Evolutionary conservation across 2,888 invertebrate species (phyloP).

Genomic region (Brenthis daphne): DNA sequence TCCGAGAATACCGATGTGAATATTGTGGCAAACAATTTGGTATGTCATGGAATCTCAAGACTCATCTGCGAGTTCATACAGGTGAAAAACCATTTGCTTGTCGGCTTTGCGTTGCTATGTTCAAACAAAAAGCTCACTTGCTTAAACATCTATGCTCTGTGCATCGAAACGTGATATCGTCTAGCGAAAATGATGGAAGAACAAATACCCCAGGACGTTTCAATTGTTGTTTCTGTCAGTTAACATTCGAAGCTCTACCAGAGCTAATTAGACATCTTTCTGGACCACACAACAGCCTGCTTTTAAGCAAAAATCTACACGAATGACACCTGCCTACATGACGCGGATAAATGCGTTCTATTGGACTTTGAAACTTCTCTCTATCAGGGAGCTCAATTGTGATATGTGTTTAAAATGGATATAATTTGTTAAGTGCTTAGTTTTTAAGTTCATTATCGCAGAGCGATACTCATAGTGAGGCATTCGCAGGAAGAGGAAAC

Average conservation of each 20-base stretch:
- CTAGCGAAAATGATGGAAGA: conserved; percentile 87
- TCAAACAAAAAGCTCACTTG: conserved; percentile 94
- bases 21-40: conserved; percentile 96
- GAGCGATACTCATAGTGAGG: conserved; percentile 74
- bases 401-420: conserved; percentile 80
- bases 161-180: conserved; percentile 93
- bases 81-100: conserved; percentile 95
- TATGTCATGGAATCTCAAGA: conserved; percentile 96
- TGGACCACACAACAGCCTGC: conserved; percentile 93
- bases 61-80: conserved; percentile 92
- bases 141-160: conserved; percentile 94
- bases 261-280: conserved; percentile 93
- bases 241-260: conserved; percentile 92
- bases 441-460: conserved; percentile 71
- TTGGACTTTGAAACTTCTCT: conserved; percentile 77
- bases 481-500: conserved; percentile 61
- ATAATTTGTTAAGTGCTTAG: conserved; percentile 64
- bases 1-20: conserved; percentile 93
- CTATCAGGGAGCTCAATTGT: conserved; percentile 75
- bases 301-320: conserved; percentile 93
- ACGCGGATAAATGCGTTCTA: conserved; percentile 63
- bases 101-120: conserved; percentile 94
- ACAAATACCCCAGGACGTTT: conserved; percentile 85
- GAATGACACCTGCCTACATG: conserved; percentile 81
- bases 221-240: conserved; percentile 93